phyloP scores from a whole-genome alignment of 2,888 invertebrate genomes.

The Volucella zonaria region DNA sequence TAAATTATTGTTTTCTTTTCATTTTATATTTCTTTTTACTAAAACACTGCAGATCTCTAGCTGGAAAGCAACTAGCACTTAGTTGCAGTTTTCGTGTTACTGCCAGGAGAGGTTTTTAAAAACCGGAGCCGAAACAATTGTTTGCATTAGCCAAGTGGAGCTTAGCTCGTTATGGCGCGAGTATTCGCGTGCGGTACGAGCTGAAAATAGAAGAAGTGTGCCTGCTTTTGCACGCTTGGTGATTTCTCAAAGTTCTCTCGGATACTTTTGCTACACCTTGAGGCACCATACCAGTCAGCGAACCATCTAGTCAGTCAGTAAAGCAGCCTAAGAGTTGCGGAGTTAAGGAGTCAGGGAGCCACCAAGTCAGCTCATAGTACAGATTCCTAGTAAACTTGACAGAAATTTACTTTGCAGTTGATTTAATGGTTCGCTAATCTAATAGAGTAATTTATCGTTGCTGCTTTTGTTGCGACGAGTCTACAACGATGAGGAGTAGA shows the following conservation, averaged over 20 bases:
- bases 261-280: conserved; percentile 40
- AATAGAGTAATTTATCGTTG: conserved; percentile 72
- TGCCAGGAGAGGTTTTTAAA: conserved; percentile 30
- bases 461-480: conserved; percentile 27
- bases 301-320: conserved; percentile 22
- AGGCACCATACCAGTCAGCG: conserved; percentile 24
- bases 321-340: too few species aligned
- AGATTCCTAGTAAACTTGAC: conserved; percentile 71
- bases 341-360: too few species aligned
- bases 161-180: conserved; percentile 51
- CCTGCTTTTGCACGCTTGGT: conserved; percentile 47
- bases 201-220: conserved; percentile 37
- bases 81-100: conserved; percentile 20
- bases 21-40: conserved; percentile 23
- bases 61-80: conserved; percentile 18
- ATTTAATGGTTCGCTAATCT: conserved; percentile 74
- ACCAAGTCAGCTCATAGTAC: conserved; percentile 38
- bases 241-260: conserved; percentile 55
- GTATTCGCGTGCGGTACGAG: conserved; percentile 51
- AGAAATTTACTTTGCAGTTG: conserved; percentile 73
- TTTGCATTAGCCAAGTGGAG: conserved; percentile 70
- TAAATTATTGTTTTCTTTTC: conserved; percentile 66
- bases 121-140: conserved; percentile 54
- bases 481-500: conserved; percentile 14
- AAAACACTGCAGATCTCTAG: conserved; percentile 45